phyloP scores from a whole-genome alignment of 2,113 vertebrate species.

The Python bivittatus region DNA sequence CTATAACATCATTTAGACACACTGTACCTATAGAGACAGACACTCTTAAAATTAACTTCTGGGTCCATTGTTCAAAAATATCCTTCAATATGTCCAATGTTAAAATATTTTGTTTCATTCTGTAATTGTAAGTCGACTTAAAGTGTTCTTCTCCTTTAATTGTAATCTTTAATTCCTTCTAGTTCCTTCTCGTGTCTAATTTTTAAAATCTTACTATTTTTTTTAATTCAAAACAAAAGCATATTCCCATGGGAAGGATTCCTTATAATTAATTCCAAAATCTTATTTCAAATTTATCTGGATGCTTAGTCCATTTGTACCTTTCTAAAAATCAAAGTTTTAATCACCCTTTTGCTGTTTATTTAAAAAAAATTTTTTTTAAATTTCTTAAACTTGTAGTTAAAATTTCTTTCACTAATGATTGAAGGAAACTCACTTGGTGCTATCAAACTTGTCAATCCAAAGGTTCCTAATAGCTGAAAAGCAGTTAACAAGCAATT shows the following conservation, averaged over 20 bases:
- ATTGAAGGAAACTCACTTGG: background rate
- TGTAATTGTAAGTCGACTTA: background rate
- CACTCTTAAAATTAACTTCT: background rate
- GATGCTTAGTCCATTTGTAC: background rate
- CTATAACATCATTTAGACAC: too few relatives aligned
- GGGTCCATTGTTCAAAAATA: background rate
- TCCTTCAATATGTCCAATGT: background rate
- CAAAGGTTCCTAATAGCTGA: background rate
- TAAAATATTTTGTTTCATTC: background rate
- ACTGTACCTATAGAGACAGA: too few relatives aligned
- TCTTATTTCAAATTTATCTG: background rate
- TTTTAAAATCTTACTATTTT: background rate
- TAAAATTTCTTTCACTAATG: background rate
- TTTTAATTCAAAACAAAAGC: background rate
- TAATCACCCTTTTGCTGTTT: background rate
- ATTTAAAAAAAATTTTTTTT: background rate
- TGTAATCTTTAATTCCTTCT: background rate
- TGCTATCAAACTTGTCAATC: background rate
- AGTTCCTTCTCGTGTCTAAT: background rate
- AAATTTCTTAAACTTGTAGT: background rate
- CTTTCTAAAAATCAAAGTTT: background rate
- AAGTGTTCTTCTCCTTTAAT: background rate
- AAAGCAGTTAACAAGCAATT: background rate
- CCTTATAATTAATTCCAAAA: background rate
- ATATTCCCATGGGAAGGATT: background rate